Conservation (phyloP, 2,888 invertebrate genomes). For the Amorpha juglandis region DNA sequence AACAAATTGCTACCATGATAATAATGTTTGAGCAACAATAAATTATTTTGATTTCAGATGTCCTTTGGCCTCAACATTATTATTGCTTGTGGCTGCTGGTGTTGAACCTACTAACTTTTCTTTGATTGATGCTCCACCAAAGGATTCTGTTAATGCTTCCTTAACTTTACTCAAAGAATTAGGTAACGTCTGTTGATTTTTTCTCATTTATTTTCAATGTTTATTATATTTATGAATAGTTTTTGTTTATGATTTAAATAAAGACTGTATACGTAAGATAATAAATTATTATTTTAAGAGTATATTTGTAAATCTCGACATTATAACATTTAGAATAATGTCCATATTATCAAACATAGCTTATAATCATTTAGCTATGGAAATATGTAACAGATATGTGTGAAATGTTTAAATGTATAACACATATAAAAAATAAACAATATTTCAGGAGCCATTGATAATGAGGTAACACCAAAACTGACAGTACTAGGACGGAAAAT, state of each 20-base stretch:
- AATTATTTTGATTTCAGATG: slow-evolving; percentile 58
- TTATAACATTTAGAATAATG: too few relatives aligned
- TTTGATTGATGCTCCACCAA: slow-evolving; percentile 94
- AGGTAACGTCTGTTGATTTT: slow-evolving; percentile 57
- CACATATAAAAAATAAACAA: slow-evolving; percentile 10
- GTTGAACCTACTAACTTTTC: slow-evolving; percentile 93
- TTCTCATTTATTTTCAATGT: not conserved
- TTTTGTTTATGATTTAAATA: not conserved
- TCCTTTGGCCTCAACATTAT: slow-evolving; percentile 87
- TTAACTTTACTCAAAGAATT: slow-evolving; percentile 86
- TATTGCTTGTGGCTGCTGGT: slow-evolving; percentile 93
- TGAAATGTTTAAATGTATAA: too few relatives aligned
- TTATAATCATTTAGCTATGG: too few relatives aligned
- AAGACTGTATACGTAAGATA: too few relatives aligned
- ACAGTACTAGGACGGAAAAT: slow-evolving; percentile 92
- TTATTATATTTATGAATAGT: not conserved
- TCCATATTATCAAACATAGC: too few relatives aligned
- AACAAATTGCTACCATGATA: too few relatives aligned
- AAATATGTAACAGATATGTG: too few relatives aligned
- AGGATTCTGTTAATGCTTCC: slow-evolving; percentile 87
- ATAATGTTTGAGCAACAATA: too few relatives aligned
- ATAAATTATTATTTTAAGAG: too few relatives aligned
- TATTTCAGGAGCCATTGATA: slow-evolving; percentile 86
- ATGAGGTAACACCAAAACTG: slow-evolving; percentile 84
- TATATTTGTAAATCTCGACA: too few relatives aligned